These are phyloP conservation scores for Buceros bicornis DNA, from an alignment of 2,797 vertebrate species.

Conservation along the genomic window DNA sequence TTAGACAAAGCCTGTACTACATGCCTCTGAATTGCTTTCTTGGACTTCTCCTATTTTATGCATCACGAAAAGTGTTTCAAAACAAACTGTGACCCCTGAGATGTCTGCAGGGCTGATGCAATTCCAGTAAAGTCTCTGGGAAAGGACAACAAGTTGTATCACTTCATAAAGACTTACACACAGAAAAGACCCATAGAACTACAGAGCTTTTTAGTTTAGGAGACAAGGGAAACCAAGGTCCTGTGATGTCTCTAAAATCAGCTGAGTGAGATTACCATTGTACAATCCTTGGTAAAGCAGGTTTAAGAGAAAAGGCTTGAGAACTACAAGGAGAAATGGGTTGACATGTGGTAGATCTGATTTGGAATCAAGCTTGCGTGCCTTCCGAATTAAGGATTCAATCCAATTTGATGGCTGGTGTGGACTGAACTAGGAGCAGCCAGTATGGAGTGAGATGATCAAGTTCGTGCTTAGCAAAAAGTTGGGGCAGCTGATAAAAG, in stretches of 20 bases:
- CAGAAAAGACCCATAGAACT: not conserved
- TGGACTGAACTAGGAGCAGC: not conserved
- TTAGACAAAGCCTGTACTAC: not conserved
- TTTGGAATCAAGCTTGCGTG: not conserved
- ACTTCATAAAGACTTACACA: not conserved
- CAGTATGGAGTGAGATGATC: not conserved
- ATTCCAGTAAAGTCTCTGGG: not conserved
- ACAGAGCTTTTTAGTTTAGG: not conserved
- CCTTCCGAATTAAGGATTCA: not conserved
- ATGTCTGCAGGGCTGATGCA: not conserved
- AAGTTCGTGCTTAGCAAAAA: not conserved
- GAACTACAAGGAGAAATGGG: not conserved
- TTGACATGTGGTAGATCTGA: not conserved
- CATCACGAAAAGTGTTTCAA: not conserved
- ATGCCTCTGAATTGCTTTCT: not conserved
- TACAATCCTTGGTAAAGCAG: not conserved
- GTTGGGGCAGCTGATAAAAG: not conserved
- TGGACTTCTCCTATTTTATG: not conserved
- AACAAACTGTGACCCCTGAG: not conserved
- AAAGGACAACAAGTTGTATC: not conserved
- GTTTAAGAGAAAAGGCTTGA: not conserved
- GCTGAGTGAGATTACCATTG: not conserved
- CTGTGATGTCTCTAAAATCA: not conserved
- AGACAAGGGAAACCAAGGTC: rapidly evolving
- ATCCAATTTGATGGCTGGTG: too few relatives aligned